Evolutionary conservation across 2,888 invertebrate genomes (phyloP).

Genomic region (Pemphredon lugubris): DNA sequence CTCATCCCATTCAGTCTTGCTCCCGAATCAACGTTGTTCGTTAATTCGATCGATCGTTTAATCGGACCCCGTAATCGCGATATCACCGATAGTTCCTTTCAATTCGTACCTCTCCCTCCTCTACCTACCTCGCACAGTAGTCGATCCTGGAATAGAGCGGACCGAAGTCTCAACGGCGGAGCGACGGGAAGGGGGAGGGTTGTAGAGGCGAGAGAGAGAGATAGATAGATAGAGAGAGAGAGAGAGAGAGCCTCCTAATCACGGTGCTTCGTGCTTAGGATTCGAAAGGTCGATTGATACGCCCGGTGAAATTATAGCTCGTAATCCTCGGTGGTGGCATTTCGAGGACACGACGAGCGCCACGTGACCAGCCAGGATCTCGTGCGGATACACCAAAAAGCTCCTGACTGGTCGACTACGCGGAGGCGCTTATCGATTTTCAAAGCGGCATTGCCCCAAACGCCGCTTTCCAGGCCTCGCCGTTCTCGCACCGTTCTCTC

Average conservation of each 20-base stretch:
- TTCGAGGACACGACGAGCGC: slow-evolving; percentile 55
- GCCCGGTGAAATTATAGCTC: slow-evolving; percentile 35
- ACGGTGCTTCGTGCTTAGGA: slow-evolving; percentile 1
- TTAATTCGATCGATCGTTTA: slow-evolving; percentile 46
- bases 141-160: too few relatives aligned
- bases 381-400: slow-evolving; percentile 65
- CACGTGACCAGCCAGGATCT: slow-evolving; percentile 64
- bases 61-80: slow-evolving; percentile 27
- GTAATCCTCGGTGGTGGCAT: slow-evolving; percentile 52
- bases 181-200: neutral
- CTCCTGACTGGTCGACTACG: slow-evolving; percentile 68
- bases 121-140: too few relatives aligned
- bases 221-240: too few relatives aligned
- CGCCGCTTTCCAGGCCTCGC: slow-evolving; percentile 56
- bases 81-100: neutral
- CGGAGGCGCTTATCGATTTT: slow-evolving; percentile 71
- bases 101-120: too few relatives aligned
- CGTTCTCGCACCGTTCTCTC: slow-evolving; percentile 45
- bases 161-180: too few relatives aligned
- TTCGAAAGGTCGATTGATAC: slow-evolving; percentile 31
- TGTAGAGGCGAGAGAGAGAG: neutral
- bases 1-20: neutral
- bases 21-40: slow-evolving; percentile 3
- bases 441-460: slow-evolving; percentile 67
- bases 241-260: neutral